Evolutionary conservation across 2,113 vertebrate species (phyloP).

Genomic region (Engraulis encrasicolus): DNA sequence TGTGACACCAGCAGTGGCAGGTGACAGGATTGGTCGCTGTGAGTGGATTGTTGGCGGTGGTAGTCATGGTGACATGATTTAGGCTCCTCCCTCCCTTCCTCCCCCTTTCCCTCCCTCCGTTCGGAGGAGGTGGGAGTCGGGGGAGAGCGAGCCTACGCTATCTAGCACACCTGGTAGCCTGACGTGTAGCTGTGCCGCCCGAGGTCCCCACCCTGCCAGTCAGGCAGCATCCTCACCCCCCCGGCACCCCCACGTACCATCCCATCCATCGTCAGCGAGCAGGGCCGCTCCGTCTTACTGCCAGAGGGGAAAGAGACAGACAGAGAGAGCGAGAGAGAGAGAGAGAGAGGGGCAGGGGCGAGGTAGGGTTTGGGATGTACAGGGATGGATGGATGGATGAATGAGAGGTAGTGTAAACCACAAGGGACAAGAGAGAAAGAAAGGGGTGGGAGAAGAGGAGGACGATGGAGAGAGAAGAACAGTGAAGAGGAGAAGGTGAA

Average conservation of each 20-base stretch:
- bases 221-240: conserved; percentile 90
- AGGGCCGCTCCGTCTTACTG: conserved; percentile 96
- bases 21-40: background rate
- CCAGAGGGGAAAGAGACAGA: conserved; percentile 49
- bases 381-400: background rate
- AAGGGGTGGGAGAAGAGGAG: background rate
- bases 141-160: conserved; percentile 43
- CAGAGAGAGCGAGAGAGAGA: conserved; percentile 50
- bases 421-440: background rate
- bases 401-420: background rate
- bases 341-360: conserved; percentile 35
- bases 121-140: conserved; percentile 20
- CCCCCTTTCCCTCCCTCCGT: too few species aligned
- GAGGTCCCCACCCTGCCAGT: conserved; percentile 95
- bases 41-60: conserved; percentile 31
- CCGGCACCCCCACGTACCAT: conserved; percentile 95
- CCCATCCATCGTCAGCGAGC: conserved; percentile 93
- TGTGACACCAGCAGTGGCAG: conserved; percentile 26
- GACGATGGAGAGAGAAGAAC: background rate
- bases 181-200: conserved; percentile 88
- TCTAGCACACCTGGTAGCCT: conserved; percentile 93
- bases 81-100: conserved; percentile 46
- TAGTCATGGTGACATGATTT: conserved; percentile 31
- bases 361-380: too few species aligned
- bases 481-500: background rate